Evolutionary conservation across 2,888 invertebrate genomes (phyloP), one percentile per base, ranked within the genome.

Genomic region (Netelia inedita): DNA sequence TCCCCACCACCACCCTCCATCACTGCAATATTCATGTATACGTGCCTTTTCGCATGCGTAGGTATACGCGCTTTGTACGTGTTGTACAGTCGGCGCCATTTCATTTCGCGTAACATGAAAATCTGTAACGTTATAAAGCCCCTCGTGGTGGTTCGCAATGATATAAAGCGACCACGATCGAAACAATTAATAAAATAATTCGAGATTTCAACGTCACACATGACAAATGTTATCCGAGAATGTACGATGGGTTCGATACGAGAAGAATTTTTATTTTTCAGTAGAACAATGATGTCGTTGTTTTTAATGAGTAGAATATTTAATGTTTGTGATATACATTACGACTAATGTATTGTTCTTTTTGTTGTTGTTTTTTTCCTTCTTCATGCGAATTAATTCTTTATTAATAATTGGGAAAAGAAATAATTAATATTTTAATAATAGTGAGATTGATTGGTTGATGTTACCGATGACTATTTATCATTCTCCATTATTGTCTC

Each of bases 141-240:
- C 19, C 19, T 43, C 46, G 46, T 35, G 46, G 55, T 53, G 57
- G 2, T 68, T 14, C 19, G 1, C 21, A 11, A 69, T 11, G 35
- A 3, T 69, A 69, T 78, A 41, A 65, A 66, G 46, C 46, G 35
- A n/a, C 41, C 43, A 41, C 23, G n/a, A 76, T 50, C 61, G 69
- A 71, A 55, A 73, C 57, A 68, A 73, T 73, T 66, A 68, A 68
- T 80, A 46, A 65, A 80, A 66, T 65, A 66, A 65, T 73, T 73
- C 50, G 50, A 55, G n/a, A n/a, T 9, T 66, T 21, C 50, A 57
- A 63, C 71, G 41, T 55, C 9, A 10, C 28, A 19, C 10, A 46
- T 59, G 66, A 79, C 65, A 72, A 72, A 79, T 43, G 72, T 57
- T 68, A 65, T 79, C 72, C 72, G 79, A 61, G 11, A n/a, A 21